Evolutionary conservation across 2,888 invertebrate genomes (phyloP).

Genomic region (Cotesia congregata): DNA sequence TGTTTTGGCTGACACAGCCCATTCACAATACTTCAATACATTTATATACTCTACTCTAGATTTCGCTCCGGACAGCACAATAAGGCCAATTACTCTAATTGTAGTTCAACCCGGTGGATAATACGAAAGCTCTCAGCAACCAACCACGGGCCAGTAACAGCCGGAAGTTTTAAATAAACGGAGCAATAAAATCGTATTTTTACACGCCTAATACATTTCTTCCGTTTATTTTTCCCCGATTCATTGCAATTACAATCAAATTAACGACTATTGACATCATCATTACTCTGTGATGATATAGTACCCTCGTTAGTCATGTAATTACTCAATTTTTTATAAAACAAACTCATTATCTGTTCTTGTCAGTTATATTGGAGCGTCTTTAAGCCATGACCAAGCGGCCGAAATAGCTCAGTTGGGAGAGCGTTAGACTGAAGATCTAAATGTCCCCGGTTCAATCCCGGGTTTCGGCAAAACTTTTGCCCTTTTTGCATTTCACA

Average conservation of each 20-base stretch:
- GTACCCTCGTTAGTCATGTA: not conserved
- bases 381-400: not conserved
- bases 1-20: conserved; percentile 59
- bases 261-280: conserved; percentile 18
- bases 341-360: not conserved
- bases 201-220: conserved; percentile 54
- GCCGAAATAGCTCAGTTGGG: conserved; percentile 54
- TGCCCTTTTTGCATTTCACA: conserved; percentile 1
- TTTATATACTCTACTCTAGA: conserved; percentile 33
- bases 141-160: conserved; percentile 47
- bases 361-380: not conserved
- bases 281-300: not conserved
- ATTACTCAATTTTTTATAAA: not conserved
- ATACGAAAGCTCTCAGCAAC: conserved; percentile 62
- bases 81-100: conserved; percentile 67
- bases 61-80: conserved; percentile 64
- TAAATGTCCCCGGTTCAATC: conserved; percentile 54
- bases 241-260: conserved; percentile 41
- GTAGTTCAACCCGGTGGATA: conserved; percentile 58
- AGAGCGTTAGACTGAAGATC: conserved; percentile 55
- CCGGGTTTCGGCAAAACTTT: conserved; percentile 50
- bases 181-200: conserved; percentile 61
- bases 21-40: conserved; percentile 49
- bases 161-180: conserved; percentile 62
- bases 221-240: conserved; percentile 54